Conservation (phyloP, 2,113 vertebrate genomes). For the Catharus bicknelli region DNA sequence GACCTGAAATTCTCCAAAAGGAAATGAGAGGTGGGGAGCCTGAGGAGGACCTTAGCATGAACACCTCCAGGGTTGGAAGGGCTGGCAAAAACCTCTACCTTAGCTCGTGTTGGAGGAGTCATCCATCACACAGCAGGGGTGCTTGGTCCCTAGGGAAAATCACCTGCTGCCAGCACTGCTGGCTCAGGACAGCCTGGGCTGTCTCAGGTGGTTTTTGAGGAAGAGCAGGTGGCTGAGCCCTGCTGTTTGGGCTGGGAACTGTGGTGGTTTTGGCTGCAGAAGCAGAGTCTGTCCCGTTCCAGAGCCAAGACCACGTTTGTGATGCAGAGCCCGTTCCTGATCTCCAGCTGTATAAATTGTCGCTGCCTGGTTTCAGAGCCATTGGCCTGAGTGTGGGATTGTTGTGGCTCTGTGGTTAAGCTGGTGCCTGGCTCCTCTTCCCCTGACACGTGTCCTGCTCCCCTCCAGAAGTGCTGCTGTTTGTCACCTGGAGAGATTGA, state of each 20-base stretch:
- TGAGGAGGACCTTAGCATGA: background rate
- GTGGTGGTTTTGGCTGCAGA: background rate
- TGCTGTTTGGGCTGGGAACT: accelerated
- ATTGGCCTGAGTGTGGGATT: accelerated
- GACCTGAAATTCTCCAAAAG: background rate
- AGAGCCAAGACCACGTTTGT: accelerated
- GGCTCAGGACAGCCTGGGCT: background rate
- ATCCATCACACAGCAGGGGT: background rate
- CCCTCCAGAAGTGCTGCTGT: background rate
- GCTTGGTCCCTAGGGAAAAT: background rate
- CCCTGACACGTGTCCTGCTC: accelerated
- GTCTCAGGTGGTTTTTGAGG: background rate
- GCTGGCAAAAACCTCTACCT: background rate
- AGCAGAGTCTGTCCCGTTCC: background rate
- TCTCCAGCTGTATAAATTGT: background rate
- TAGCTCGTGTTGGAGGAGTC: background rate
- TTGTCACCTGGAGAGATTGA: background rate
- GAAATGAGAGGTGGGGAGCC: background rate
- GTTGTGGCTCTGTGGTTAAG: background rate
- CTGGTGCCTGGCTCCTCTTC: background rate
- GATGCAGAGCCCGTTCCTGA: accelerated
- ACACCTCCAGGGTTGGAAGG: background rate
- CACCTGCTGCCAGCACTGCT: too few species aligned
- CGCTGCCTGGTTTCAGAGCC: background rate
- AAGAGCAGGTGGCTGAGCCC: background rate